Percentiles rank a stretch among this genome's conserved stretches.
These are phyloP conservation scores for Rhinoraja longicauda DNA, from an alignment of 2,797 vertebrate genomes.

Conservation along the genomic window DNA sequence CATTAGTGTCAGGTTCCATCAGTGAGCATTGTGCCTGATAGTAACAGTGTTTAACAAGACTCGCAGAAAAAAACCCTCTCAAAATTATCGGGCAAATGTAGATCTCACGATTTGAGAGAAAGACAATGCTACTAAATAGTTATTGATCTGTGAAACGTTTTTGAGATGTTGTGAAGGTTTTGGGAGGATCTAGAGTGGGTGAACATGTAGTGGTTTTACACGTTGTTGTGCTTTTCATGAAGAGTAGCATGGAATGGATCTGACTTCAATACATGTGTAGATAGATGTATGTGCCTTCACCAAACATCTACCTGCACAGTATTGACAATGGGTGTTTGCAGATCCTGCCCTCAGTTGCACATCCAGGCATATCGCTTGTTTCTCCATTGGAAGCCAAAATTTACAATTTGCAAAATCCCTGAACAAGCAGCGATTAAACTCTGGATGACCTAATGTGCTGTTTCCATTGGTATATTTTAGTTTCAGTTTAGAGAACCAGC, in stretches of 20 bases:
- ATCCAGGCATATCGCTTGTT: not conserved
- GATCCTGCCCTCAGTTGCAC: not conserved
- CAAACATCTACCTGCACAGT: not conserved
- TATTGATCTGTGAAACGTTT: constrained; percentile 13
- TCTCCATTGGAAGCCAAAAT: not conserved
- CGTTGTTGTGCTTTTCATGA: not conserved
- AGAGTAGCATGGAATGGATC: not conserved
- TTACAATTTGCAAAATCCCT: not conserved
- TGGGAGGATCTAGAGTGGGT: not conserved
- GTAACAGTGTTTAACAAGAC: constrained; percentile 37
- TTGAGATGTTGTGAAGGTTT: not conserved
- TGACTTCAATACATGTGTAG: not conserved
- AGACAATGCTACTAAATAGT: not conserved
- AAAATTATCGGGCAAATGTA: constrained; percentile 25
- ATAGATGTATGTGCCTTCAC: not conserved
- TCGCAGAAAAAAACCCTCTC: not conserved
- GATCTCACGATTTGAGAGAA: not conserved
- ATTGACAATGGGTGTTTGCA: not conserved
- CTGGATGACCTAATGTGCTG: not conserved
- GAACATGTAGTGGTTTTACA: not conserved
- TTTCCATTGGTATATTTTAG: not conserved
- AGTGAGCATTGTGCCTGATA: constrained; percentile 33
- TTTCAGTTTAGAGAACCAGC: too few relatives aligned
- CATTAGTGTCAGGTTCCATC: constrained; percentile 31
- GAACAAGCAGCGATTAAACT: not conserved